Percentiles rank a stretch among this genome's conserved stretches.
phyloP scores from a whole-genome alignment of 2,888 invertebrate genomes.

The Orchestes rusci region DNA sequence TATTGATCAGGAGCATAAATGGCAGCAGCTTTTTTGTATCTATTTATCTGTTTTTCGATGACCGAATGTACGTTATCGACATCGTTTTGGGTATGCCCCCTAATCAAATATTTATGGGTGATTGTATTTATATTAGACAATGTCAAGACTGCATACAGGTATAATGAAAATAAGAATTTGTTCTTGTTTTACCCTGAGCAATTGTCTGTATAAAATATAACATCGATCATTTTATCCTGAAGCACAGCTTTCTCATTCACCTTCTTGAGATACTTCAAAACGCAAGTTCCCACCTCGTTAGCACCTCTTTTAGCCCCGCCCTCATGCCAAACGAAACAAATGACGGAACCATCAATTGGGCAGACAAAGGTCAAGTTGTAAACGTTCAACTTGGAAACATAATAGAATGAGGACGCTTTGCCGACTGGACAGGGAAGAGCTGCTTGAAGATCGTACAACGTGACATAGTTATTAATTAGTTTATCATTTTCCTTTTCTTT shows the following conservation, averaged over 20 bases:
- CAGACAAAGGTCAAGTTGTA: slow-evolving; percentile 22
- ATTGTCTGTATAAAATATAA: slow-evolving; percentile 20
- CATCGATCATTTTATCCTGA: slow-evolving; percentile 3
- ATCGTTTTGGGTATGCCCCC: slow-evolving; percentile 15
- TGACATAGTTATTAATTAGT: slow-evolving; percentile 2
- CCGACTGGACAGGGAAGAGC: slow-evolving; percentile 11
- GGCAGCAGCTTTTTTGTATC: too few species aligned
- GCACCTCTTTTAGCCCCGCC: slow-evolving; percentile 13
- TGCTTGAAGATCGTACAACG: slow-evolving; percentile 8
- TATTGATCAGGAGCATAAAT: too few species aligned
- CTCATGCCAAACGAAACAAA: slow-evolving; percentile 21
- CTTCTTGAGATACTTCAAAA: slow-evolving; percentile 10
- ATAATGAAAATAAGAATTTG: slow-evolving; percentile 10
- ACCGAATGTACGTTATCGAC: too few species aligned
- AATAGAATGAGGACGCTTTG: slow-evolving; percentile 19
- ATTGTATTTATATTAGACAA: slow-evolving; percentile 6
- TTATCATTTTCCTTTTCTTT: not conserved
- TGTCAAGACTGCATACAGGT: slow-evolving; percentile 8
- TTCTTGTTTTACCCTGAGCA: slow-evolving; percentile 21
- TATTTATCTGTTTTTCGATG: too few species aligned
- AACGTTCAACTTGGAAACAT: slow-evolving; percentile 16
- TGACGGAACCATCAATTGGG: slow-evolving; percentile 5
- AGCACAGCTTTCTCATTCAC: slow-evolving; percentile 9
- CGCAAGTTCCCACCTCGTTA: slow-evolving; percentile 19
- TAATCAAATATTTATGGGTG: slow-evolving; percentile 15